Evolutionary conservation across 1,140 invertebrate species (phyloP), one percentile per base, ranked within the genome.

Genomic region (Drosophila simulans): DNA sequence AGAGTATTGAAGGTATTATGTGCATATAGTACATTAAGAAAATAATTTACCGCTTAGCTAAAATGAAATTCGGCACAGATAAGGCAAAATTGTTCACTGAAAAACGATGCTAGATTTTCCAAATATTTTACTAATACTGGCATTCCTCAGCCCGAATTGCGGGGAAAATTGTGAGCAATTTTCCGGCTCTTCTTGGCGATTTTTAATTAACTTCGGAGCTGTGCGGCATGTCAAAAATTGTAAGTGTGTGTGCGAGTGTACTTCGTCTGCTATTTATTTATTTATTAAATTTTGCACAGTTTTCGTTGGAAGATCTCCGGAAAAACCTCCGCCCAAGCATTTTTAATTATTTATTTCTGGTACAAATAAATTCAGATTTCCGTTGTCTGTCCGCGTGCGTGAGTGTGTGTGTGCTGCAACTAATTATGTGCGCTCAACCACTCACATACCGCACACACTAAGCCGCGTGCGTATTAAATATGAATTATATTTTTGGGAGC

Each of bases 211-310:
- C 68, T 73, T 42, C 40, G 27, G 5, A 46, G 31, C 27, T 25
- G n/a, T 27, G 37, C 59, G 37, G 66, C 65, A 46, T 60, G 68
- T 54, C 65, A 66, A 65, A 39, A 12, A 22, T 45, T 45, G 39
- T 45, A 27, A 43, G 60, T 62, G 15, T 20, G 34, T 17, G 25
- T 27, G 25, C 25, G 27, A 31, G 31, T 31, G 31, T 31, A 10
- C 37, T 62, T 39, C 27, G 63, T 46, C 31, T 25, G 11, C 68
- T 70, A 69, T 70, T 70, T 70, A 70, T 57, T 70, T 70, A 70
- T 70, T 70, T 70, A 70, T 70, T 70, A 70, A 70, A 57, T 70
- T 70, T 40, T 70, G 66, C 66, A 69, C 66, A 70, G 64, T 57
- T 69, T 70, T 56, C 31, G 66, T 64, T 27, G 49, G 40, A 55